These are phyloP conservation scores for Cheilosia urbana DNA, from an alignment of 2,888 invertebrate species.

Conservation along the genomic window DNA sequence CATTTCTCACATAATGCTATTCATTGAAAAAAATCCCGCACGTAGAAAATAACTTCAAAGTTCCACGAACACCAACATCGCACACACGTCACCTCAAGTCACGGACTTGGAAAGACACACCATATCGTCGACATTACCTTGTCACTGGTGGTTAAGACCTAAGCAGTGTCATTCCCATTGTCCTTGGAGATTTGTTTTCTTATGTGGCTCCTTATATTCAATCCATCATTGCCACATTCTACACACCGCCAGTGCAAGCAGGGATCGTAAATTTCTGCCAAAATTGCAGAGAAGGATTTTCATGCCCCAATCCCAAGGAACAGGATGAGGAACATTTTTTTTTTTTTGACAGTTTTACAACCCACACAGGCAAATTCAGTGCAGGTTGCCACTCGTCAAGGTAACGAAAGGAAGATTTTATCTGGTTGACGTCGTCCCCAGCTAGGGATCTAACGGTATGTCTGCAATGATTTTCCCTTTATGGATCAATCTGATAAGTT, in stretches of 20 bases:
- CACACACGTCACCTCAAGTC: slow-evolving; percentile 31
- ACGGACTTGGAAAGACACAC: slow-evolving; percentile 13
- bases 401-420: slow-evolving; percentile 20
- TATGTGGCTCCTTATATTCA: slow-evolving; percentile 62
- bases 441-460: slow-evolving; percentile 47
- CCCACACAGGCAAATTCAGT: background rate
- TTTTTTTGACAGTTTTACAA: background rate
- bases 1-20: slow-evolving; percentile 25
- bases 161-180: slow-evolving; percentile 9
- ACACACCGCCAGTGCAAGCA: slow-evolving; percentile 34
- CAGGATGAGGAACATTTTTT: slow-evolving; percentile 18
- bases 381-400: background rate
- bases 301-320: slow-evolving; percentile 32
- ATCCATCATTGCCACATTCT: slow-evolving; percentile 58
- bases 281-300: slow-evolving; percentile 63
- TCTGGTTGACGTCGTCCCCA: slow-evolving; percentile 28
- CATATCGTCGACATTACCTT: slow-evolving; percentile 8
- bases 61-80: background rate
- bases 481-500: slow-evolving; percentile 71
- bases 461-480: slow-evolving; percentile 59
- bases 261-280: slow-evolving; percentile 61
- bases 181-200: slow-evolving; percentile 35
- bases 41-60: slow-evolving; percentile 16
- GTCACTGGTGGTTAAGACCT: slow-evolving; percentile 6
- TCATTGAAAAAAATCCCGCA: background rate